Conservation (phyloP, 2,113 vertebrate genomes). For the Peucedramus taeniatus region DNA sequence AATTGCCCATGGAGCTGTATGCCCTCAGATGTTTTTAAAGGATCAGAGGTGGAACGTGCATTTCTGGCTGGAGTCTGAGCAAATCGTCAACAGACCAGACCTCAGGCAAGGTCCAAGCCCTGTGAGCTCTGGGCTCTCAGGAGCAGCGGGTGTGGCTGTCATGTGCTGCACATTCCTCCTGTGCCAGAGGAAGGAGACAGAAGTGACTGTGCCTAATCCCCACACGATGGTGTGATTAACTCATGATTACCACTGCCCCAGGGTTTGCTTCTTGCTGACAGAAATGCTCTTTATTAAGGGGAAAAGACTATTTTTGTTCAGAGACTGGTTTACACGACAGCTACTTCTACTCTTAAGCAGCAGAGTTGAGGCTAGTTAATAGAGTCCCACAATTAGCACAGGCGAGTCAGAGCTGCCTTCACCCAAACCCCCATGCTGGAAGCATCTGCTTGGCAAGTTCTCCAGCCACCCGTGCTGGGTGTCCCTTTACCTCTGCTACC, state of each 20-base stretch:
- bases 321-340: background rate
- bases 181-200: background rate
- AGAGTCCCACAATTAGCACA: background rate
- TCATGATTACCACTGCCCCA: constrained; percentile 18
- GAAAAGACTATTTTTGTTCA: background rate
- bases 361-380: background rate
- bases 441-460: background rate
- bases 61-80: background rate
- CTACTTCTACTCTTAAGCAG: background rate
- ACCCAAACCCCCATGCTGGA: background rate
- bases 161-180: background rate
- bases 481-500: background rate
- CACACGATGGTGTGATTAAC: constrained; percentile 20
- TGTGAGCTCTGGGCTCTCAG: background rate
- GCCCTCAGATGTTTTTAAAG: background rate
- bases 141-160: background rate
- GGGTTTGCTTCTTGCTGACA: background rate
- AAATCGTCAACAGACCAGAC: background rate
- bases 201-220: background rate
- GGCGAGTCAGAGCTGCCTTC: background rate
- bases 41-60: background rate
- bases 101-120: background rate
- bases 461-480: background rate
- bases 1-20: background rate
- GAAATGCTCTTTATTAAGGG: constrained; percentile 2